Base-by-base conservation (phyloP, 1,140 invertebrate species). In the Trialeurodes vaporariorum region DNA sequence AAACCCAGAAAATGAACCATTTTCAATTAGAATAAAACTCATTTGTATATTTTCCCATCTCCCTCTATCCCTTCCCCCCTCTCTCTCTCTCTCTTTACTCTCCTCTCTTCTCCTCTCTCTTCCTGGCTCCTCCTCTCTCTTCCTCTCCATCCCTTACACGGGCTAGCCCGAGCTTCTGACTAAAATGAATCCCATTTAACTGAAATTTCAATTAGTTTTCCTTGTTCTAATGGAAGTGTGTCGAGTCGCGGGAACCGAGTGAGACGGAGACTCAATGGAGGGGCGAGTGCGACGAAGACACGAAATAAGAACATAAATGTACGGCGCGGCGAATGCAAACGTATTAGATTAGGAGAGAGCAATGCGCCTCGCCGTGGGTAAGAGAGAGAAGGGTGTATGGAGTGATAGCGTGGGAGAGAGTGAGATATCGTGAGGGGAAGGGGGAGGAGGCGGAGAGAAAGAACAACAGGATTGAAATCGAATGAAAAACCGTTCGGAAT, bases 141-240 rank as follows among this genome's bases (percentile, higher is more conserved):
- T 49, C 34, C 34, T 49, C 34, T 17, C n/a, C n/a, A n/a, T n/a
- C n/a, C n/a, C n/a, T n/a, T n/a, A n/a, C n/a, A n/a, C n/a, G 34
- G 34, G 17, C 34, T 49, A 49, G 34, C 34, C 34, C 5, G 17
- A 49, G 34, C 34, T 49, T 49, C 34, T 9, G 34, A 49, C 34
- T 49, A 49, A 49, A 49, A 49, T 49, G 34, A 49, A 49, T 49
- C 34, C 34, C 34, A 49, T 49, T 49, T 49, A 49, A 49, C 34
- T 49, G 34, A 49, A 49, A 49, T 49, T 49, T 49, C 34, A 49
- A 49, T 49, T 49, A 49, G 34, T 49, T 49, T 49, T 49, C 34
- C 34, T 49, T 49, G 34, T 49, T 49, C 34, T 49, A 17, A 49
- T 49, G 34, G 34, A 49, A 49, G 5, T 49, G 34, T 17, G 34